These are phyloP conservation scores for Hybognathus amarus DNA, from an alignment of 2,797 vertebrate genomes.

Conservation along the genomic window DNA sequence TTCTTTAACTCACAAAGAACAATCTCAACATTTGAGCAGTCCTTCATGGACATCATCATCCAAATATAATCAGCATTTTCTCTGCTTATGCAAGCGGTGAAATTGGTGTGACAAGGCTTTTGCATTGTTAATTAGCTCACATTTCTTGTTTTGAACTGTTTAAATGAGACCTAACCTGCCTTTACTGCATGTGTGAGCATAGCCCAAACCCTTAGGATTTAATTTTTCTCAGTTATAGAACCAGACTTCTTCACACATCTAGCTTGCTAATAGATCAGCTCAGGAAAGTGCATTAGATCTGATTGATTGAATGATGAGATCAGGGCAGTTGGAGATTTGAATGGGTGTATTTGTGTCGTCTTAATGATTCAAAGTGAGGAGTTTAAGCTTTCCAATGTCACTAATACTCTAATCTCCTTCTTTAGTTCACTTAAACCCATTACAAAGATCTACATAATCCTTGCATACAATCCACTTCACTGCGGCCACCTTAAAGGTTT, in stretches of 20 bases:
- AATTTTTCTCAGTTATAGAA: not conserved
- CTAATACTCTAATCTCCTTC: conserved; percentile 26
- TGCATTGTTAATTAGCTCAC: not conserved
- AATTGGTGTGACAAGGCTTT: not conserved
- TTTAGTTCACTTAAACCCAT: conserved; percentile 38
- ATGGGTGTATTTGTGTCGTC: not conserved
- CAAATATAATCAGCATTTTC: not conserved
- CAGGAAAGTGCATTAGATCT: not conserved
- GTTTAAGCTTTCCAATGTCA: too few species aligned
- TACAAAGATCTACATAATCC: conserved; percentile 45
- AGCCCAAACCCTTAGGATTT: not conserved
- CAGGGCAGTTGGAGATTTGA: conserved; percentile 3
- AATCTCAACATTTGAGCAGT: not conserved
- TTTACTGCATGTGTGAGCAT: not conserved
- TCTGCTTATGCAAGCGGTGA: not conserved
- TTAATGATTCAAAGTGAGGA: conserved; percentile 20
- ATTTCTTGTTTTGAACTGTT: conserved; percentile 3
- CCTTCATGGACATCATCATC: not conserved
- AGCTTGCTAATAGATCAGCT: conserved; percentile 1
- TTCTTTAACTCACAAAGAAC: not conserved
- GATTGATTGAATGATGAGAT: conserved; percentile 31
- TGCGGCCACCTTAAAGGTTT: conserved; percentile 25
- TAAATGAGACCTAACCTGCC: not conserved
- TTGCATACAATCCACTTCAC: conserved; percentile 1
- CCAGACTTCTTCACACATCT: conserved; percentile 32